These are phyloP conservation scores for Zoanthus gigantus DNA, from an alignment of 92 coral and sea anemone species.

Conservation along the genomic window DNA sequence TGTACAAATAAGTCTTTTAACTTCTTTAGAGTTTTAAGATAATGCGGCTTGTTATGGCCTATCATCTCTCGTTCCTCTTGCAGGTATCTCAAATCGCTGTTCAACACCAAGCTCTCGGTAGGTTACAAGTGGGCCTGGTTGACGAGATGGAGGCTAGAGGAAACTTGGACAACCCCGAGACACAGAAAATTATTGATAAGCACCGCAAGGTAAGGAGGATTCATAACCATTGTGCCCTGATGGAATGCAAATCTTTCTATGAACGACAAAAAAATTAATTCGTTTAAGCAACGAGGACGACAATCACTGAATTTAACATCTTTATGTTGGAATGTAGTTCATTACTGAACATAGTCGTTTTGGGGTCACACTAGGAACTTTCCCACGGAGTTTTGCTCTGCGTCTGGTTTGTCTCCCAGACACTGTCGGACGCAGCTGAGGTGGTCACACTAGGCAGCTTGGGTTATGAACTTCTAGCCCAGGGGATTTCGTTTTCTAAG, in stretches of 20 bases:
- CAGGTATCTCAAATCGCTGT: slow-evolving; percentile 89
- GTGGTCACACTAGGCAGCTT: no score
- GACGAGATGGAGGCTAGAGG: slow-evolving; percentile 96
- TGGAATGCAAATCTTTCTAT: background rate
- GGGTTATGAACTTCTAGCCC: no score
- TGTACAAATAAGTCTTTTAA: no score
- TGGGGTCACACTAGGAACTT: no score
- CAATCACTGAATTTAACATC: no score
- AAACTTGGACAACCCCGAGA: slow-evolving; percentile 85
- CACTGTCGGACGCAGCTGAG: no score
- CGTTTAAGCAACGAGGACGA: background rate
- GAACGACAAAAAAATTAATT: background rate
- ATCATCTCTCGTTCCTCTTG: background rate
- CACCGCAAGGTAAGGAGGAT: slow-evolving; percentile 72
- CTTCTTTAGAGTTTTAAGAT: background rate
- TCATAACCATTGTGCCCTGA: background rate
- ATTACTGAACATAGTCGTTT: no score
- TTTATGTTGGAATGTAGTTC: no score
- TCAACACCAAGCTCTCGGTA: slow-evolving; percentile 90
- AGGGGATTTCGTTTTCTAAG: no score
- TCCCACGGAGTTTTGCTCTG: no score
- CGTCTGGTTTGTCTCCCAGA: no score
- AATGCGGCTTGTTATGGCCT: background rate
- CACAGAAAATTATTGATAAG: slow-evolving; percentile 83
- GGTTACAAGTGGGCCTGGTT: slow-evolving; percentile 87